Evolutionary conservation across 2,797 vertebrate species (phyloP), one percentile per base, ranked within the genome.

Genomic region (Gymnothorax javanicus): DNA sequence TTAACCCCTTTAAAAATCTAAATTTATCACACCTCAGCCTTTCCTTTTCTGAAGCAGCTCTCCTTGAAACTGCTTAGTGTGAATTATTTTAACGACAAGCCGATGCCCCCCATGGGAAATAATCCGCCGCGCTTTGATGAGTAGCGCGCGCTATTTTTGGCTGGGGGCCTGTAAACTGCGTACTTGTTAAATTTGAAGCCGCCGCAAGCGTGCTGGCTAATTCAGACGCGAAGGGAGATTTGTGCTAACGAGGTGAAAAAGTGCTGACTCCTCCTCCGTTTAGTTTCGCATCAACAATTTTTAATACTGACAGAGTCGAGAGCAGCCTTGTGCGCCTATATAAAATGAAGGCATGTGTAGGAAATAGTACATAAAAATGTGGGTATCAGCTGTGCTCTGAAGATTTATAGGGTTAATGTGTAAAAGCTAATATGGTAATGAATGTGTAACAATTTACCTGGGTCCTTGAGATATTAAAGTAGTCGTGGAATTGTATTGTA

Each of bases 131-230:
- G 90, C 92, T 91, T 89, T 95, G 94, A 95, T 94, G 94, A 95
- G 93, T 93, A 92, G 93, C 90, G 91, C 90, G 91, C 90, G 91
- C 93, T 92, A 91, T 92, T 93, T 94, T 94, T 93, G 93, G 93
- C 94, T 92, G 92, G 93, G 91, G 93, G 91, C 92, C 91, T 92
- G 94, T 95, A 95, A 95, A 94, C 94, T 94, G 93, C 90, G 50
- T 91, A 94, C 94, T 94, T 95, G 95, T 94, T 93, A 94, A 94
- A 92, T 93, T 94, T 91, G 93, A 93, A 90, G 93, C 91, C 87
- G 90, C 93, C 86, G 86, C 87, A 0, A 91, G 93, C 92, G 83
- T 89, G 87, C 82, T 2, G 89, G 89, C 88, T 94, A 93, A 94
- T 92, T 94, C 90, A n/a, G 90, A 92, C 90, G 90, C 89, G 82